Percentiles rank a stretch among this genome's conserved stretches.
Evolutionary conservation across 35 echinoderm and acorn worm genomes (phyloP).

Genomic region (Apostichopus californicus): DNA sequence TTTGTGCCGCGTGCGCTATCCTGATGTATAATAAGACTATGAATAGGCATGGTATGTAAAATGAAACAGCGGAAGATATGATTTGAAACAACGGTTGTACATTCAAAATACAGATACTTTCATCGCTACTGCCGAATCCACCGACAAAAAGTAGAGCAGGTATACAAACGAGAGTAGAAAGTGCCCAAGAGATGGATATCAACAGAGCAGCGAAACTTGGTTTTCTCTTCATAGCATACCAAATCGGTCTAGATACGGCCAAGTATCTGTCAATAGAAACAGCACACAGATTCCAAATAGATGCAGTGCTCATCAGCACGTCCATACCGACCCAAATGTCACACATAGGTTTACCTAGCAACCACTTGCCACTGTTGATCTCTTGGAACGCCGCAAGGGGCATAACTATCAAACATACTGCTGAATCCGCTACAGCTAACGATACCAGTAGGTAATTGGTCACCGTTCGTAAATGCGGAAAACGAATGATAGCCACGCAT

Average conservation of each 20-base stretch:
- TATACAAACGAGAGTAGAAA: conserved; percentile 38
- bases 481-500: conserved; percentile 38
- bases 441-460: conserved; percentile 66
- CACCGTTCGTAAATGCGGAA: conserved; percentile 42
- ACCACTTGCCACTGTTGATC: conserved; percentile 57
- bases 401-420: conserved; percentile 56
- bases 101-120: conserved; percentile 48
- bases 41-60: conserved; percentile 67
- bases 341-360: conserved; percentile 27
- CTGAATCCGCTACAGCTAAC: conserved; percentile 58
- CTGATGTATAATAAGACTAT: conserved; percentile 67
- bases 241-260: conserved; percentile 66
- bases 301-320: conserved; percentile 60
- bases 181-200: conserved; percentile 37
- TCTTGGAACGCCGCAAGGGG: conserved; percentile 58
- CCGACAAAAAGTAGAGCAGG: conserved; percentile 47
- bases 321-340: conserved; percentile 58
- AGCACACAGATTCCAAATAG: conserved; percentile 69
- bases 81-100: conserved; percentile 49
- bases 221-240: conserved; percentile 61
- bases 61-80: conserved; percentile 56
- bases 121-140: conserved; percentile 38
- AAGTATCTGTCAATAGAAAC: conserved; percentile 77
- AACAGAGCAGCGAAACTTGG: conserved; percentile 41
- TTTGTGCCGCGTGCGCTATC: conserved; percentile 62